Conservation (phyloP, 2,113 vertebrate species). For the Myotis brandtii region DNA sequence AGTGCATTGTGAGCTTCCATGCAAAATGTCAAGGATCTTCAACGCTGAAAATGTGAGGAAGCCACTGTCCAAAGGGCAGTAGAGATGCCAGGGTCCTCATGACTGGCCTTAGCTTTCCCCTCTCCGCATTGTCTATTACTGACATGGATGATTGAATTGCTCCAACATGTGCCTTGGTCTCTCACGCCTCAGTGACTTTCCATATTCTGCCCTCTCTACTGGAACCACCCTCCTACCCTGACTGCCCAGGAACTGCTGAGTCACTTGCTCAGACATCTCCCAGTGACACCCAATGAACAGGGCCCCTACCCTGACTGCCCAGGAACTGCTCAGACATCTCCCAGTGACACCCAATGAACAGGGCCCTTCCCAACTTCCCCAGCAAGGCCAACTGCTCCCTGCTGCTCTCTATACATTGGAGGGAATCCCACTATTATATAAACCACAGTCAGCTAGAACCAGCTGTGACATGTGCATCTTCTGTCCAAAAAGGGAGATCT, state of each 20-base stretch:
- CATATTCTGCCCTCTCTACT: background rate
- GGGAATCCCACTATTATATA: background rate
- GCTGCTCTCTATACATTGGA: background rate
- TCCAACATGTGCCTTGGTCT: background rate
- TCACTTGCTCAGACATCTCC: background rate
- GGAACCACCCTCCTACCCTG: background rate
- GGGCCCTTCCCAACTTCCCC: background rate
- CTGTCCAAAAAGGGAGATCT: background rate
- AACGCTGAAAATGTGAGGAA: background rate
- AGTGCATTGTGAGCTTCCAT: background rate
- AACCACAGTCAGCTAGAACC: background rate
- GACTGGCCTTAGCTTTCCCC: background rate
- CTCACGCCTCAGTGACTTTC: background rate
- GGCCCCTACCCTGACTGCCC: background rate
- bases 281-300: background rate
- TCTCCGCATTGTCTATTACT: background rate
- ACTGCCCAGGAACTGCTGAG: background rate
- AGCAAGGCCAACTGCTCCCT: background rate
- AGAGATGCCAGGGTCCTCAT: background rate
- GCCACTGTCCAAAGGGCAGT: background rate
- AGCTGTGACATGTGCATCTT: background rate
- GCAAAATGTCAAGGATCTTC: background rate
- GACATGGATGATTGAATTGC: background rate
- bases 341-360: background rate
- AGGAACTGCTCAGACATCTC: background rate